Conservation (phyloP, 2,888 invertebrate species). For the Cheilosia vulpina region DNA sequence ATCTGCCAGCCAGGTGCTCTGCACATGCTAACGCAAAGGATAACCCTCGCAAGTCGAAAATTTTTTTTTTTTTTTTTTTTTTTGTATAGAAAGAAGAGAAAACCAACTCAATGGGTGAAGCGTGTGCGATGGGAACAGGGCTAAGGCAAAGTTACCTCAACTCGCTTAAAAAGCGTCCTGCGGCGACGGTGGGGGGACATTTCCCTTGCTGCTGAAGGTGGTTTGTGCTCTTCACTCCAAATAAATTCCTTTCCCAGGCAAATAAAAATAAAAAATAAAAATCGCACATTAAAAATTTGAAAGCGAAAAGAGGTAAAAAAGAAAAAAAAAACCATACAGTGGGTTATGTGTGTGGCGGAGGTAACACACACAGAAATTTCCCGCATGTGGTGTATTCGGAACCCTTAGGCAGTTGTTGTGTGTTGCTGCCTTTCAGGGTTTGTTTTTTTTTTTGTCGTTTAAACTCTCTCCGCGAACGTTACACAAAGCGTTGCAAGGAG, state of each 20-base stretch:
- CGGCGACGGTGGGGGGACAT: conserved; percentile 53
- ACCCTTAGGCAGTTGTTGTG: conserved; percentile 56
- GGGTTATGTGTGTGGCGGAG: not conserved
- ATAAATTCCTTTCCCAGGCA: conserved; percentile 42
- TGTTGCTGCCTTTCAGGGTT: not conserved
- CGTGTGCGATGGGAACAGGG: conserved; percentile 1
- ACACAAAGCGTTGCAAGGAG: conserved; percentile 17
- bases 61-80: conserved; percentile 16
- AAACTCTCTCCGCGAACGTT: conserved; percentile 2
- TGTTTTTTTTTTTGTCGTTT: conserved; percentile 1
- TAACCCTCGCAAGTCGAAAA: conserved; percentile 57
- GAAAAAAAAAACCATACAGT: not conserved
- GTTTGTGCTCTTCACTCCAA: conserved; percentile 33
- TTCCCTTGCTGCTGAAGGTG: conserved; percentile 40
- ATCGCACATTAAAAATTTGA: conserved; percentile 49
- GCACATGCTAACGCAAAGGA: conserved; percentile 56
- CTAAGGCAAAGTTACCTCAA: conserved; percentile 59
- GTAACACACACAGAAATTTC: conserved; percentile 56
- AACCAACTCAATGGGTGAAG: conserved; percentile 1
- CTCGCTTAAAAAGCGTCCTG: conserved; percentile 57
- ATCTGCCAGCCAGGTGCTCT: conserved; percentile 27
- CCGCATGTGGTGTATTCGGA: conserved; percentile 60
- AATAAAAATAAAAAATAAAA: conserved; percentile 48
- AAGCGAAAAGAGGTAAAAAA: not conserved
- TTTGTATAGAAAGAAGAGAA: not conserved